phyloP scores from a whole-genome alignment of 1,140 invertebrate genomes.

The Ditylenchus dipsaci region DNA sequence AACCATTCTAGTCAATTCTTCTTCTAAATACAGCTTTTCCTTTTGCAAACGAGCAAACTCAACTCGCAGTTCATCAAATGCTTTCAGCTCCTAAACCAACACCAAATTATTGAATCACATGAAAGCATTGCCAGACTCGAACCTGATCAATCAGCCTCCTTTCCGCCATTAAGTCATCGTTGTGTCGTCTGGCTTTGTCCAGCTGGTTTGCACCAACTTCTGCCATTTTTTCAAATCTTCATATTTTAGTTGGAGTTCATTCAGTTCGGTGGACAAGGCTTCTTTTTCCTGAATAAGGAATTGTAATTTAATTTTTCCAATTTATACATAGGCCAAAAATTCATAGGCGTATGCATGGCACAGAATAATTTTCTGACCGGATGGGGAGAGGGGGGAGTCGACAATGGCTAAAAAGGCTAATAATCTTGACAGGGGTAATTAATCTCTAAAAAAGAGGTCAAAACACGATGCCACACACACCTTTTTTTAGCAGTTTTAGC shows the following conservation, averaged over 20 bases:
- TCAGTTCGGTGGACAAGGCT: conserved; percentile 8
- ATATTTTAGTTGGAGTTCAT: conserved; percentile 3
- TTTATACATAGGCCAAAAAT: no score
- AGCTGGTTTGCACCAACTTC: conserved; percentile 2
- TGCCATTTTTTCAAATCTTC: background rate
- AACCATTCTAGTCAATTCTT: background rate
- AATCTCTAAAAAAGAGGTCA: no score
- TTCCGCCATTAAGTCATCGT: conserved; percentile 10
- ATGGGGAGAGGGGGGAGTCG: no score
- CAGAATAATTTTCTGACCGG: no score
- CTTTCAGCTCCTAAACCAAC: conserved; percentile 3
- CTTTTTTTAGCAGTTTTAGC: no score
- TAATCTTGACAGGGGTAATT: no score
- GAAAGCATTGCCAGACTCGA: background rate
- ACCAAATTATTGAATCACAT: background rate
- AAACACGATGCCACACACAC: no score
- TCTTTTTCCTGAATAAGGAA: conserved; percentile 4
- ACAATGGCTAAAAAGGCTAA: no score
- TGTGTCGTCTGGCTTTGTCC: conserved; percentile 3
- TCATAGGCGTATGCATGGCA: no score
- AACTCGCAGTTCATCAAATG: background rate
- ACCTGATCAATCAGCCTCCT: background rate
- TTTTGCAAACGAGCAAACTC: background rate
- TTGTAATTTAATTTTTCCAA: no score
- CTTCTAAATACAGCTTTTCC: background rate